Evolutionary conservation across 1,140 invertebrate species (phyloP), one percentile per base, ranked within the genome.

Genomic region (Drosophila kepulauana): DNA sequence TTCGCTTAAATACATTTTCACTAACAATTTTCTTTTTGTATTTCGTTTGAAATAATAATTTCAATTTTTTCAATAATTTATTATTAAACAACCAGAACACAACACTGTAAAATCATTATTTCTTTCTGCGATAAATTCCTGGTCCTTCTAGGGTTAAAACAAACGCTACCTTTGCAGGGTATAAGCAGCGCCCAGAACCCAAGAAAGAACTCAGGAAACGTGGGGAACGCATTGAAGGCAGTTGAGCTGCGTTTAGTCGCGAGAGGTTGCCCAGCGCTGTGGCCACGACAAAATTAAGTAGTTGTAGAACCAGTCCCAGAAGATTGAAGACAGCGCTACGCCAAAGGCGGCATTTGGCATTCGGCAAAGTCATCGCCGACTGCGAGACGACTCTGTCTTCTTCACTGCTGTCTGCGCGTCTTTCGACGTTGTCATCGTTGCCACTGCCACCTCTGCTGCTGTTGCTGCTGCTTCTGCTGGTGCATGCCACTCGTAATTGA

Each of bases 291-390:
- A 78, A 88, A 87, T 88, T 80, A 87, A 87, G 80, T 88, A 88
- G 80, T 87, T 78, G 79, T 69, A 80, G 82, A 80, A 87, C 84
- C 79, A 82, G 82, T 88, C 82, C 69, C 82, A 52, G 52, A 79
- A 77, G 79, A 88, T 73, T 73, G 57, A 71, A 82, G 82, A 71
- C 78, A 65, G 59, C 54, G 56, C 69, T 41, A 33, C 13, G 59
- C 68, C 72, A 79, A 20, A 54, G 68, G 67, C 52, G 8, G 63
- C 20, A 49, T 65, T 74, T 8, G 56, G 56, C 59, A 49, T 65
- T 74, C 10, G 56, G 56, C 59, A 46, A 71, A 76, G 61, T 56
- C 70, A 52, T 13, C 54, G 10, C 38, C 20, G 57, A 56, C 54
- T 30, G 25, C 38, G 33, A n/a, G 49, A 10, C 52, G 33, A 16